Conservation (phyloP, 1,140 invertebrate species). For the Drosophila bifasciata region DNA sequence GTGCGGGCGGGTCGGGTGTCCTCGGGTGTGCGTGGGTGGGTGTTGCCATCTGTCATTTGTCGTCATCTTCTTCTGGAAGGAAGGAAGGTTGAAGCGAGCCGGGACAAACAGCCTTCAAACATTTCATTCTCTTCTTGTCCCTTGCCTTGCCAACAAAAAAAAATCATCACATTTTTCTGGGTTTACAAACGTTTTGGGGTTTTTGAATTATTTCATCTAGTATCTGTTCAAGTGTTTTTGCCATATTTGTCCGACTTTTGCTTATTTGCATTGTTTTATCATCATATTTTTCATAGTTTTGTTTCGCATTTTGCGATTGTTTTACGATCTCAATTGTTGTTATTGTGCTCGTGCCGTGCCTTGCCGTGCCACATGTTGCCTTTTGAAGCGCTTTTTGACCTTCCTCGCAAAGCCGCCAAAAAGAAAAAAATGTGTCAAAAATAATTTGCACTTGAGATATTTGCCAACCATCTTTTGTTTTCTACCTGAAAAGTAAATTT, state of each 20-base stretch:
- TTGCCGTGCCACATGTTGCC: no score
- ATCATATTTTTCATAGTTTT: slow-evolving; percentile 46
- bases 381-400: slow-evolving; percentile 28
- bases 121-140: slow-evolving; percentile 9
- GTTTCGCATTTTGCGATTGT: slow-evolving; percentile 32
- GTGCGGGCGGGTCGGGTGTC: slow-evolving; percentile 5
- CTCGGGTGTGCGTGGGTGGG: slow-evolving; percentile 10
- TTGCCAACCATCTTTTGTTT: slow-evolving; percentile 10
- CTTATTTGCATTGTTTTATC: slow-evolving; percentile 67
- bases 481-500: background rate
- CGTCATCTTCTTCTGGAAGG: slow-evolving; percentile 9
- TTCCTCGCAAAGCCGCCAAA: slow-evolving; percentile 31
- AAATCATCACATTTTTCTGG: slow-evolving; percentile 2
- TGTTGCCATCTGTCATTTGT: slow-evolving; percentile 34
- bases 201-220: slow-evolving; percentile 37
- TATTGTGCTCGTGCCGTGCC: slow-evolving; percentile 23
- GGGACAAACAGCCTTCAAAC: slow-evolving; percentile 32
- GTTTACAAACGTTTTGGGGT: slow-evolving; percentile 16
- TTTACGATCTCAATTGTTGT: slow-evolving; percentile 37
- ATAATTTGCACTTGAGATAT: slow-evolving; percentile 30
- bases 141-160: slow-evolving; percentile 24
- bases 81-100: slow-evolving; percentile 34
- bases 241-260: slow-evolving; percentile 26
- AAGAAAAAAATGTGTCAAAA: slow-evolving; percentile 18
- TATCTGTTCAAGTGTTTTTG: slow-evolving; percentile 70